phyloP scores from a whole-genome alignment of 1,140 invertebrate species.

The Eumaeus atala region DNA sequence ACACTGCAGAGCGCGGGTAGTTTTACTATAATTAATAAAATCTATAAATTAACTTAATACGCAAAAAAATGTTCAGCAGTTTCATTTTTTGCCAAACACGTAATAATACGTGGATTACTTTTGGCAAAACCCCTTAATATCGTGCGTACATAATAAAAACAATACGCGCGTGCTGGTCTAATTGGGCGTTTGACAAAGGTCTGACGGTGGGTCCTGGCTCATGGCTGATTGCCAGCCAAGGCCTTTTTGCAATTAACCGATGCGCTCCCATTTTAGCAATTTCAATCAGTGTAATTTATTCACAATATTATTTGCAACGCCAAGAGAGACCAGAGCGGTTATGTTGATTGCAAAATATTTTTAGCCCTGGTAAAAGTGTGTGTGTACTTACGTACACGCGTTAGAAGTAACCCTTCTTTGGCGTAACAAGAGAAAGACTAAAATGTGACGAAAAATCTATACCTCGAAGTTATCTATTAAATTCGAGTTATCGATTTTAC shows the following conservation, averaged over 20 bases:
- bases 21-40: no score
- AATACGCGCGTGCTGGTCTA: background rate
- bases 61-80: no score
- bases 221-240: background rate
- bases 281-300: background rate
- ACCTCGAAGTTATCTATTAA: no score
- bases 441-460: no score
- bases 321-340: background rate
- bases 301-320: background rate
- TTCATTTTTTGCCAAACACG: background rate
- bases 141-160: no score
- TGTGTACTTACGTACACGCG: background rate
- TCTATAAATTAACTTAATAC: no score
- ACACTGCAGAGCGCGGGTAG: no score
- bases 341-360: background rate
- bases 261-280: background rate
- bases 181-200: conserved; percentile 10
- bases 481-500: no score
- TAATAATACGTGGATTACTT: background rate
- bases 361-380: background rate
- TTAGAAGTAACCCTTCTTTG: no score
- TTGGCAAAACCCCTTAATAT: background rate
- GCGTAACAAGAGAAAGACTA: no score
- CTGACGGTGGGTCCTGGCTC: background rate
- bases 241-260: conserved; percentile 1